A percentile compares a stretch with the other conserved stretches of the same genome.
Conservation (phyloP, 2,113 vertebrate genomes). For the Potamarius usumacintae region DNA sequence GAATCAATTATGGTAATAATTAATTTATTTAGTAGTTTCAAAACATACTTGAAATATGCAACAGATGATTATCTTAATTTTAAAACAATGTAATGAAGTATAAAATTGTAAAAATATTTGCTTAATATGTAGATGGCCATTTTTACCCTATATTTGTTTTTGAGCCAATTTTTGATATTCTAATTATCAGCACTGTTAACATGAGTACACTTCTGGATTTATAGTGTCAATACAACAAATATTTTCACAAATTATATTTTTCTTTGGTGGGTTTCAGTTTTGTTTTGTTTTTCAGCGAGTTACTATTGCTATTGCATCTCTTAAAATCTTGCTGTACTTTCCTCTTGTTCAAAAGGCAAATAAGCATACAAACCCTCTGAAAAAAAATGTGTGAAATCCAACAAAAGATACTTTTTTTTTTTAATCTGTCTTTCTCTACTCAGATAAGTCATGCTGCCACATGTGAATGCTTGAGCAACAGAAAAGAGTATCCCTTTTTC, state of each 20-base stretch:
- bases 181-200: background rate
- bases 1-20: background rate
- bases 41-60: background rate
- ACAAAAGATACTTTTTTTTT: background rate
- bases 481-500: slow-evolving; percentile 67
- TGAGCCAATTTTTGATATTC: background rate
- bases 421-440: slow-evolving; percentile 35
- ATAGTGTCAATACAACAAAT: background rate
- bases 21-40: background rate
- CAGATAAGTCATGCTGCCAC: slow-evolving; percentile 74
- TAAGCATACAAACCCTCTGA: background rate
- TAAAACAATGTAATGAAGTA: background rate
- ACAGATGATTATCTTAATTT: background rate
- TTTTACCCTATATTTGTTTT: background rate
- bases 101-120: background rate
- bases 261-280: background rate
- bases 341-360: background rate
- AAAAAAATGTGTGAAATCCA: background rate
- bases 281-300: background rate
- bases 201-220: background rate
- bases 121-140: background rate
- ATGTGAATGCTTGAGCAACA: slow-evolving; percentile 72
- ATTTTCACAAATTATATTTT: background rate
- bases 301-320: background rate
- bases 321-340: background rate